Conservation (phyloP, 2,797 vertebrate species). For the Lophotriccus pileatus region DNA sequence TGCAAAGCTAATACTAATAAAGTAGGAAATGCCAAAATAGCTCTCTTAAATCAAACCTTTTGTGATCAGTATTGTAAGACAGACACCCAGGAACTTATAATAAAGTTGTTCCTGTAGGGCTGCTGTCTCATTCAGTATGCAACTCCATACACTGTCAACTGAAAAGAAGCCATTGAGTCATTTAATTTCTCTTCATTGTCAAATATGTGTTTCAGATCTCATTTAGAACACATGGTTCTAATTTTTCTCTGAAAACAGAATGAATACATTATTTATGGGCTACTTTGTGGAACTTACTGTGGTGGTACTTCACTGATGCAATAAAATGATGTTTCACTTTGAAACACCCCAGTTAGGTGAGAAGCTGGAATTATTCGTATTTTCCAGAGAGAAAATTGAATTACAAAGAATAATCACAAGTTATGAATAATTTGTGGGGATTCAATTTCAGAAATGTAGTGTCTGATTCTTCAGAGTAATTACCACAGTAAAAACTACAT, state of each 20-base stretch:
- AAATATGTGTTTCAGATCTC: background rate
- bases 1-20: background rate
- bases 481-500: background rate
- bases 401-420: background rate
- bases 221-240: background rate
- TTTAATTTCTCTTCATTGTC: background rate
- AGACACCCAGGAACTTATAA: background rate
- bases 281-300: background rate
- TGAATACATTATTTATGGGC: background rate
- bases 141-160: background rate
- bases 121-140: background rate
- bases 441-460: background rate
- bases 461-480: background rate
- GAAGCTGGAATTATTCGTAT: background rate
- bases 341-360: background rate
- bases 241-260: background rate
- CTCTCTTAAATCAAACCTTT: background rate
- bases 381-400: background rate
- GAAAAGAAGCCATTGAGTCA: background rate
- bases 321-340: background rate
- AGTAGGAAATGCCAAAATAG: background rate
- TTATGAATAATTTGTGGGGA: background rate
- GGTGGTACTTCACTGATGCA: background rate
- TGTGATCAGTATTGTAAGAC: background rate
- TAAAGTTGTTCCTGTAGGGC: background rate